phyloP scores from a whole-genome alignment of 2,888 invertebrate species.

The Mycalesis mineus region DNA sequence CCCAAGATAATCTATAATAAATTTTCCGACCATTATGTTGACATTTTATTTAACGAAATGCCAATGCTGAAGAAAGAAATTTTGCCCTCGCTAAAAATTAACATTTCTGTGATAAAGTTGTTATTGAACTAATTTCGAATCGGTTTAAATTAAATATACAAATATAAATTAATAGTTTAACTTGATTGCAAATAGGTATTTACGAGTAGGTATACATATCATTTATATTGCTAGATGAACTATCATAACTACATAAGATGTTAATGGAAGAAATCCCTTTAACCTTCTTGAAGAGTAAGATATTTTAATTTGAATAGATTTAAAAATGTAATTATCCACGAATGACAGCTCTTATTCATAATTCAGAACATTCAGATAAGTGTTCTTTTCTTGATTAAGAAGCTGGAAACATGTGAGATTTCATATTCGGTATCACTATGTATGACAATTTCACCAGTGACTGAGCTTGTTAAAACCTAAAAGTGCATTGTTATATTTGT shows the following conservation, averaged over 20 bases:
- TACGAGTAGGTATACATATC: no score
- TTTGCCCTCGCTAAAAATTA: neutral
- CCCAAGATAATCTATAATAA: no score
- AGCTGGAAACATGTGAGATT: neutral
- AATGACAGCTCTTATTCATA: conserved; percentile 2
- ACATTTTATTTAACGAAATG: no score
- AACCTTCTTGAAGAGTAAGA: no score
- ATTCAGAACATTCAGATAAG: neutral
- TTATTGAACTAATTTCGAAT: neutral
- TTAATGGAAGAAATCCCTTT: no score
- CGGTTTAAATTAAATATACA: neutral
- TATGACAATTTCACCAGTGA: conserved; percentile 5
- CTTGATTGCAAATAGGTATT: neutral
- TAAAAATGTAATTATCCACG: neutral
- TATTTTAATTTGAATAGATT: no score
- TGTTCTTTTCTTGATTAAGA: no score
- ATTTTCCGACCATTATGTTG: no score
- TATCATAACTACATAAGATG: neutral
- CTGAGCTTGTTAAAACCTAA: conserved; percentile 3
- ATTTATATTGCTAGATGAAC: no score
- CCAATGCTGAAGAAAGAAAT: neutral
- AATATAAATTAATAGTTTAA: neutral
- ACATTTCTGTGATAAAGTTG: neutral
- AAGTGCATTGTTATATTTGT: conserved; percentile 1
- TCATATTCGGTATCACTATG: neutral